These are phyloP conservation scores for Phacellophora camtschatica DNA, from an alignment of 30 jellyfish, hydroid and myxozoan genomes.

Conservation along the genomic window DNA sequence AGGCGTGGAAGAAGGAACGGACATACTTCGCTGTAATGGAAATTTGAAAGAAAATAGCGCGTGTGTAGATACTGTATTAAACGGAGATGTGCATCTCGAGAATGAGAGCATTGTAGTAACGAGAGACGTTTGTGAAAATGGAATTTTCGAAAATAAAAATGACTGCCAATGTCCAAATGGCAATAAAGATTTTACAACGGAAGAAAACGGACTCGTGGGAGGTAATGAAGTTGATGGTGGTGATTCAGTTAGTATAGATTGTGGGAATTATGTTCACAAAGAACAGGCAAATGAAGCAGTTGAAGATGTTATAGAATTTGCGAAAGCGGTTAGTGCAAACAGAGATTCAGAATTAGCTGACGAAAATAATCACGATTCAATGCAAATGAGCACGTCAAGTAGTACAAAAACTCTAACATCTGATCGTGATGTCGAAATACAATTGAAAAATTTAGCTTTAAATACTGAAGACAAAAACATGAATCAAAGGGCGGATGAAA, in stretches of 20 bases:
- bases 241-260: neutral
- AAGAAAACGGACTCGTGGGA: neutral
- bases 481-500: conserved; percentile 11
- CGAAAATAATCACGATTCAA: neutral
- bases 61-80: neutral
- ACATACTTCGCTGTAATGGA: neutral
- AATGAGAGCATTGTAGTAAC: neutral
- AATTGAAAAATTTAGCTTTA: neutral
- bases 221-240: neutral
- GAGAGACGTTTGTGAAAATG: neutral
- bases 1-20: neutral
- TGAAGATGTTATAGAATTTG: neutral
- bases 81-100: neutral
- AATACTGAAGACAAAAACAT: conserved; percentile 4
- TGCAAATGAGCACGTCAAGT: conserved; percentile 66
- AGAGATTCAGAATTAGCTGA: neutral
- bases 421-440: neutral
- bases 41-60: neutral
- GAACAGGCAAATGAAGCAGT: neutral
- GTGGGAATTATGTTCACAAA: neutral
- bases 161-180: neutral
- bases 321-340: neutral
- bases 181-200: neutral
- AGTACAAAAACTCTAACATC: conserved; percentile 60
- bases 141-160: neutral